Base-by-base conservation (phyloP, 2,113 vertebrate species). In the Willisornis vidua region DNA sequence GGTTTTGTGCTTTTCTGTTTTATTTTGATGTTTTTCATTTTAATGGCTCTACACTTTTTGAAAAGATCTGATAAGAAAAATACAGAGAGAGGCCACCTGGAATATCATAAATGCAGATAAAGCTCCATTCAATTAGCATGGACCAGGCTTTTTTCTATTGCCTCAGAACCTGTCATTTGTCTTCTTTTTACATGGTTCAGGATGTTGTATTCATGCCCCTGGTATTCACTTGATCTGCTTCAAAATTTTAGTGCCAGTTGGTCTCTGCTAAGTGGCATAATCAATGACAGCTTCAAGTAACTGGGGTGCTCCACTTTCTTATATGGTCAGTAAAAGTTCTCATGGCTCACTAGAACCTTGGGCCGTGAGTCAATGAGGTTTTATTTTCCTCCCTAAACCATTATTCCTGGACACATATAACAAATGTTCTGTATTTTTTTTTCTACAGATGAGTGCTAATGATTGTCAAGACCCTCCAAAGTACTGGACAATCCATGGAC, bases 401-500 rank as follows among this genome's bases (percentile, higher is more conserved):
- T 66, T 82, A 23, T 35, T 29, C 8, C 10, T 63, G n/a, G 19
- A 49, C 11, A 54, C 15, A 19, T 45, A 19, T 6, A 91, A 86
- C 15, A 87, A 93, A 68, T 70, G 54, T 2, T 68, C 12, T 67
- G 14, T 9, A 26, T 67, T 92, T 74, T 91, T 5, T 89, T 93
- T 76, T 59, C 59, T 24, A 29, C 46, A 98, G 98, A 97, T 97
- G 93, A 58, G 14, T 72, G 51, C 51, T 25, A 80, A 97, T 19
- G 85, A 96, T 59, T 98, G 98, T 61, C 61, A 76, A 18, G 65
- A 97, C 39, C 96, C 98, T 9, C 98, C 97, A 13, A 72, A 97
- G 18, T 98, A 98, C 71, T 98, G 98, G 98, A 98, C 98, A 10
- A 98, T 98, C 51, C 98, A 98, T 24, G 98, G 98, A 48, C 49